Percentiles rank a stretch among this genome's conserved stretches.
Evolutionary conservation across 1,140 invertebrate genomes (phyloP).

Genomic region (Oscheius sp.): DNA sequence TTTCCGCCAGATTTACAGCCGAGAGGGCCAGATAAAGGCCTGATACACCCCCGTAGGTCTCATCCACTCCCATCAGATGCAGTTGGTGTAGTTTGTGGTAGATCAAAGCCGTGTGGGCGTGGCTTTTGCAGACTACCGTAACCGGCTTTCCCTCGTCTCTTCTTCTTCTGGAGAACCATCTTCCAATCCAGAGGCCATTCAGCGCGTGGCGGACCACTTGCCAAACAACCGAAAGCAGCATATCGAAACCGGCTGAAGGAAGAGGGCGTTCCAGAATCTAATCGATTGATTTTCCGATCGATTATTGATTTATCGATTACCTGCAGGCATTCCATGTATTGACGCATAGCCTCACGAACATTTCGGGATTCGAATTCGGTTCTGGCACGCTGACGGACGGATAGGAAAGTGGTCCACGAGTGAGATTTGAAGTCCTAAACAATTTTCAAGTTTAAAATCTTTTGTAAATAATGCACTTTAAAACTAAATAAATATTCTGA

Average conservation of each 20-base stretch:
- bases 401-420: slow-evolving; percentile 49
- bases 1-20: slow-evolving; percentile 57
- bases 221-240: slow-evolving; percentile 52
- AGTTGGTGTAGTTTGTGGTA: slow-evolving; percentile 60
- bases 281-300: neutral
- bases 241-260: slow-evolving; percentile 49
- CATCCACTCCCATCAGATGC: slow-evolving; percentile 48
- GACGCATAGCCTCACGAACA: slow-evolving; percentile 56
- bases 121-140: slow-evolving; percentile 49
- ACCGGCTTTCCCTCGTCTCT: slow-evolving; percentile 43
- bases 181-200: slow-evolving; percentile 57
- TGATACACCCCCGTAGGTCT: slow-evolving; percentile 3
- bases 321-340: slow-evolving; percentile 48
- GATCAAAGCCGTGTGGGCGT: slow-evolving; percentile 57
- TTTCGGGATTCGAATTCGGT: slow-evolving; percentile 46
- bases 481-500: too few species aligned
- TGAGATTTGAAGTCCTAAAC: slow-evolving; percentile 32
- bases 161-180: slow-evolving; percentile 49
- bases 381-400: slow-evolving; percentile 41
- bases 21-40: slow-evolving; percentile 55
- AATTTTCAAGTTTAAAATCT: neutral
- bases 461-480: neutral
- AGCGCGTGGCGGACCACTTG: slow-evolving; percentile 56
- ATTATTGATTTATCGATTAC: slow-evolving; percentile 1
- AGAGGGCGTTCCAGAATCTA: slow-evolving; percentile 51